A percentile compares a stretch with the other conserved stretches of the same genome.
phyloP scores from a whole-genome alignment of 2,113 vertebrate genomes.

The Morone chrysops region DNA sequence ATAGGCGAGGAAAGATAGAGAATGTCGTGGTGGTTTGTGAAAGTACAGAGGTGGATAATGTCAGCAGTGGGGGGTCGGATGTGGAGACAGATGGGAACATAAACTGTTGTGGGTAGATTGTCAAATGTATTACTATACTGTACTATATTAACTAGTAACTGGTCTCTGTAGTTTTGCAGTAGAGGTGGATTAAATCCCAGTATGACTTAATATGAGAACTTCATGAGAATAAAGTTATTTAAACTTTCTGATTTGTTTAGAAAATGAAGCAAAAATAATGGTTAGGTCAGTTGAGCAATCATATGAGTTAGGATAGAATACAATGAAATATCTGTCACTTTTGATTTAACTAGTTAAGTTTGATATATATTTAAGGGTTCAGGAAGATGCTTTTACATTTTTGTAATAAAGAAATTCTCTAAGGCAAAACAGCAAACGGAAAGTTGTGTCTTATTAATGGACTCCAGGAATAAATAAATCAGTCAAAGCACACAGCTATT shows the following conservation, averaged over 20 bases:
- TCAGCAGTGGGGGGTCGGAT: conserved; percentile 8
- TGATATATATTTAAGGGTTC: no score
- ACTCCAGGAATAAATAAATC: background rate
- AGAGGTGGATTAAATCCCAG: background rate
- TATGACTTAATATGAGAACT: background rate
- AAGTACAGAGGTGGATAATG: background rate
- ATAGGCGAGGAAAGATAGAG: background rate
- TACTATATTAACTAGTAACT: background rate
- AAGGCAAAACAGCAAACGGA: background rate
- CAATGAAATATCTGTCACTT: background rate
- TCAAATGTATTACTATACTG: background rate
- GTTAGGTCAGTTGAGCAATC: background rate
- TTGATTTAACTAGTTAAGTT: background rate
- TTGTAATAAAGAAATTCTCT: background rate
- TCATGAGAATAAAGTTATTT: background rate
- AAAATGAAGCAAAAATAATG: background rate
- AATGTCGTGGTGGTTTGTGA: background rate
- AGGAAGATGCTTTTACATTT: background rate
- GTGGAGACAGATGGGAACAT: conserved; percentile 2
- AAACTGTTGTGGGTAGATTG: background rate
- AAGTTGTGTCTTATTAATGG: background rate
- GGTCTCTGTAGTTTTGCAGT: background rate
- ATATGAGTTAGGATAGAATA: background rate
- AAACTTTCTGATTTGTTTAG: background rate
- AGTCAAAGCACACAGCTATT: background rate